These are phyloP conservation scores for Hybognathus amarus DNA, from an alignment of 2,797 vertebrate genomes.

Conservation along the genomic window DNA sequence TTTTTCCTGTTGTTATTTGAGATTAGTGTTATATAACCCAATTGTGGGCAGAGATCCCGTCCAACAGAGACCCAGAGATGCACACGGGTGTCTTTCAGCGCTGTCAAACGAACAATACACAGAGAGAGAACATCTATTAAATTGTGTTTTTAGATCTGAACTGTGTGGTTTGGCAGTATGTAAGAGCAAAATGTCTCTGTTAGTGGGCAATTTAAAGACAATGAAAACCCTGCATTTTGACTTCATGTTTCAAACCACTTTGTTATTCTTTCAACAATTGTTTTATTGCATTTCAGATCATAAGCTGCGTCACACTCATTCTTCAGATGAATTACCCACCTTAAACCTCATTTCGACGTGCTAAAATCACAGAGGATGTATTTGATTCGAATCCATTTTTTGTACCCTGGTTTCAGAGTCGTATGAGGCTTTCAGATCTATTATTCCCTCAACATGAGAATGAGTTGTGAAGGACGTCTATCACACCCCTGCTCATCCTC, in stretches of 20 bases:
- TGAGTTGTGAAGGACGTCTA: conserved; percentile 14
- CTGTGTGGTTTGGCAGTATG: not conserved
- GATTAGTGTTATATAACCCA: conserved; percentile 20
- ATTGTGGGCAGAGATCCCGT: conserved; percentile 18
- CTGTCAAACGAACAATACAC: conserved; percentile 1
- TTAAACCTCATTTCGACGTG: not conserved
- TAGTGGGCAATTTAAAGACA: conserved; percentile 4
- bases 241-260: not conserved
- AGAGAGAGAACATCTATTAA: not conserved
- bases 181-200: not conserved
- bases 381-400: not conserved
- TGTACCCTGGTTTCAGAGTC: not conserved
- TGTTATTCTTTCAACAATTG: not conserved
- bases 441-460: not conserved
- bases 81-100: conserved; percentile 6
- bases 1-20: conserved; percentile 22
- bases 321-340: not conserved
- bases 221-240: not conserved
- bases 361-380: not conserved
- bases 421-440: not conserved
- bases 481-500: not conserved
- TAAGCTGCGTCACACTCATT: not conserved
- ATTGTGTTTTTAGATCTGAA: not conserved
- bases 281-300: not conserved
- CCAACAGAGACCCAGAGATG: conserved; percentile 1